These are phyloP conservation scores for Ptyas mucosa DNA, from an alignment of 2,113 vertebrate species.

Conservation along the genomic window DNA sequence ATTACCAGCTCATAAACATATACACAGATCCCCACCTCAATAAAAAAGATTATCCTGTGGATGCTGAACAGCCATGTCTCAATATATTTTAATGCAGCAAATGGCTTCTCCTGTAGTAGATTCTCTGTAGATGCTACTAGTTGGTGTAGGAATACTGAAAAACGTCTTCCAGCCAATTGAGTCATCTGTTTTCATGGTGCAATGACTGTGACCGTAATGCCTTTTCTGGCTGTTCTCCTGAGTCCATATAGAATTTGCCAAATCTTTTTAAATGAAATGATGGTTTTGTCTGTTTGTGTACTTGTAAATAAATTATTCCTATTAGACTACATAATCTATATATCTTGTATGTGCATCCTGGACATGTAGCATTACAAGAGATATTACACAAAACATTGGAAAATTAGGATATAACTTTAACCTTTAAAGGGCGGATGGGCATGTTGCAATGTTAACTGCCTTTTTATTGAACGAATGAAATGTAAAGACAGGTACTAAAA, in stretches of 20 bases:
- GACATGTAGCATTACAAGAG: neutral
- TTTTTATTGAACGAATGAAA: neutral
- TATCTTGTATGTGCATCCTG: neutral
- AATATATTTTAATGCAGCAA: neutral
- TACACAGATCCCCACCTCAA: neutral
- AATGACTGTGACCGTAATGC: neutral
- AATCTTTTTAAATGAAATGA: neutral
- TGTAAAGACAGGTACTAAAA: neutral
- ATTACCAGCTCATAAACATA: neutral
- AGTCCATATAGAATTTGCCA: neutral
- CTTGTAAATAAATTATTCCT: neutral
- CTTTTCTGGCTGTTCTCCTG: neutral
- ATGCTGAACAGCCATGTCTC: neutral
- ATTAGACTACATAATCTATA: neutral
- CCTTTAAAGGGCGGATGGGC: neutral
- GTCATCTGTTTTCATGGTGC: neutral
- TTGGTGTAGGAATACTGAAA: neutral
- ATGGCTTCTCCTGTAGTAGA: neutral
- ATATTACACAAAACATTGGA: neutral
- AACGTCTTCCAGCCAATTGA: neutral
- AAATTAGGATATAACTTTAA: neutral
- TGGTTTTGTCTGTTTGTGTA: neutral
- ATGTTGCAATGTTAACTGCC: neutral
- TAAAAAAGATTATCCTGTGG: neutral
- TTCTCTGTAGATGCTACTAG: neutral